Evolutionary conservation across 2,113 vertebrate genomes (phyloP).

Genomic region (Fukomys damarensis): DNA sequence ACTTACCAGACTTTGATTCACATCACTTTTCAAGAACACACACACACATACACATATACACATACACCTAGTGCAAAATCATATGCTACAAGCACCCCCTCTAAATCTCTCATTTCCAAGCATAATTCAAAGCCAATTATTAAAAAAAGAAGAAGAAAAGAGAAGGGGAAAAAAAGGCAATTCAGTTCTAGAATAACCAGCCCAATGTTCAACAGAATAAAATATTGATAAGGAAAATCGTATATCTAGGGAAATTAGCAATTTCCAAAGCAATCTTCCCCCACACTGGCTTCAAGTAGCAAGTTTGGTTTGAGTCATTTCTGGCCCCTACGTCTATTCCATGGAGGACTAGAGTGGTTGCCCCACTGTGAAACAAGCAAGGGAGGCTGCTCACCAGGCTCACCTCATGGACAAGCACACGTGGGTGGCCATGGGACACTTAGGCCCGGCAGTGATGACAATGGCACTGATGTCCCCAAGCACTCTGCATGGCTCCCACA

Average conservation of each 20-base stretch:
- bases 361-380: neutral
- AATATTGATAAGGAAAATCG: neutral
- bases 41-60: constrained; percentile 4
- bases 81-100: constrained; percentile 3
- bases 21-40: constrained; percentile 51
- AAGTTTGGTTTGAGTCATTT: neutral
- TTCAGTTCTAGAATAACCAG: neutral
- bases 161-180: neutral
- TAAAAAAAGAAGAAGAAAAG: neutral
- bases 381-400: neutral
- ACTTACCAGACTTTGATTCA: constrained; percentile 51
- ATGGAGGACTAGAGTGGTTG: neutral
- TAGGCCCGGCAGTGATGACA: neutral
- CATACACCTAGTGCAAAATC: neutral
- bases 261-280: neutral
- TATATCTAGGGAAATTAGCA: neutral
- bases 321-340: neutral
- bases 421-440: neutral
- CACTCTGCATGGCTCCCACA: neutral
- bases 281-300: neutral
- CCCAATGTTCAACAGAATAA: neutral
- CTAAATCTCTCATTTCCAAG: constrained; percentile 29
- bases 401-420: fast-evolving
- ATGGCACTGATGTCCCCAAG: too few species aligned
- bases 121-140: constrained; percentile 37